Base-by-base conservation (phyloP, 2,888 invertebrate genomes). In the Xestobium rufovillosum region DNA sequence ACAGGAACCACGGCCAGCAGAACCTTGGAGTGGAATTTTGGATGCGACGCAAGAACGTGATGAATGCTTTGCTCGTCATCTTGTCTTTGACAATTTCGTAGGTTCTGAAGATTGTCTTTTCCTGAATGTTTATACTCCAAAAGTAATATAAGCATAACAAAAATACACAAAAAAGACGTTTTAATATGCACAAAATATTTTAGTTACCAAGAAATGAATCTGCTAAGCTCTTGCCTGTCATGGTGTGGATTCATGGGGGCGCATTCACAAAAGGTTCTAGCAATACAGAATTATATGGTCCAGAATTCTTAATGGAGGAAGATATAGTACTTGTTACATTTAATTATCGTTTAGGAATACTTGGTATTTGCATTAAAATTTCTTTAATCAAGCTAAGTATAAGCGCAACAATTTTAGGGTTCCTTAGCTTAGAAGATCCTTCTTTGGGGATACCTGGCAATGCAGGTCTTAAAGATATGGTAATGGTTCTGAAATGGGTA, bases 241-340 rank as follows among this genome's bases (percentile, higher is more conserved):
- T 78, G 74, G 73, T 78, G 2, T 78, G 76, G 75, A 68, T 78
- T 31, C 79, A 79, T 50, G 78, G 78, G 0, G 79, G 79, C 0
- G 76, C 74, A 2, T 78, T 75, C 45, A 68, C 73, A 1, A 72
- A 73, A 46, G 78, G 78, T 1, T 75, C 75, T 0, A 76, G 76
- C 10, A 76, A 76, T 52, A 70, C 75, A 1, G 75, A 76, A 52
- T 65, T 73, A 3, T 76, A 75, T 51, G 78, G 78, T 0, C 76
- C 78, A 0, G 74, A 77, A 47, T 75, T 75, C 48, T 60, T 78
- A 19, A 70, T 78, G 9, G 68, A 70, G 1, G 75, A 75, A 34
- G 72, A 75, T 26, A 69, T 78, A 6, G 70, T 78, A n/a, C 63
- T 79, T 6, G 77, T 78, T 8, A 78, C 79, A 0, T 59, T 78